Evolutionary conservation across 2,888 invertebrate species (phyloP).

Genomic region (Euzetes globulus): DNA sequence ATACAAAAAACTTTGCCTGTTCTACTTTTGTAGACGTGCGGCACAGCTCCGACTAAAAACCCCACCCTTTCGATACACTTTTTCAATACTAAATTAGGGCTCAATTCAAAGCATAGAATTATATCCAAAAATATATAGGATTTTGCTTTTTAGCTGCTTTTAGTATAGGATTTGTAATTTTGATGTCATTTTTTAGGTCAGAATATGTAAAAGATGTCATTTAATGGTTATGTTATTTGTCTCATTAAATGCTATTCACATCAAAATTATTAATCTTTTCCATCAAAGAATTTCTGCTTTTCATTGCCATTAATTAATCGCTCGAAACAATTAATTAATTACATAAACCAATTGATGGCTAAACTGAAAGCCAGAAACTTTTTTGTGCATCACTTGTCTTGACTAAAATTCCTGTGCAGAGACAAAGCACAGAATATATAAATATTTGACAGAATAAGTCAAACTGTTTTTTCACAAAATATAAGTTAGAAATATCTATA

Average conservation of each 20-base stretch:
- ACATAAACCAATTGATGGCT: too few relatives aligned
- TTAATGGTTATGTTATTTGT: too few relatives aligned
- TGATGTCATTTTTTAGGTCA: too few relatives aligned
- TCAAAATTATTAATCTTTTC: too few relatives aligned
- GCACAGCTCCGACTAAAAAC: neutral
- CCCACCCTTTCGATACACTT: slow-evolving; percentile 3
- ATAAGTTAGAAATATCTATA: neutral
- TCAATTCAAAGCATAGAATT: neutral
- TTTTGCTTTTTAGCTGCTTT: neutral
- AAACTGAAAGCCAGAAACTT: too few relatives aligned
- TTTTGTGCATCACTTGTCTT: neutral
- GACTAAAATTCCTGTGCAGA: neutral
- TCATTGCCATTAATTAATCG: too few relatives aligned
- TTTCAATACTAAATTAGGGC: slow-evolving; percentile 4
- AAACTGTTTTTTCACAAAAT: neutral
- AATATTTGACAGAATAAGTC: neutral
- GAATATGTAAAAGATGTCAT: too few relatives aligned
- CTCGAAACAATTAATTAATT: too few relatives aligned
- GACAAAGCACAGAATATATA: neutral
- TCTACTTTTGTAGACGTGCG: neutral
- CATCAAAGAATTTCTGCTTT: too few relatives aligned
- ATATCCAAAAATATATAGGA: neutral
- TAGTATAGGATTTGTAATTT: too few relatives aligned
- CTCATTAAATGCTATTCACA: too few relatives aligned
- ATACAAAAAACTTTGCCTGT: neutral